Conservation (phyloP, 2,888 invertebrate species). For the Oligia strigilis region DNA sequence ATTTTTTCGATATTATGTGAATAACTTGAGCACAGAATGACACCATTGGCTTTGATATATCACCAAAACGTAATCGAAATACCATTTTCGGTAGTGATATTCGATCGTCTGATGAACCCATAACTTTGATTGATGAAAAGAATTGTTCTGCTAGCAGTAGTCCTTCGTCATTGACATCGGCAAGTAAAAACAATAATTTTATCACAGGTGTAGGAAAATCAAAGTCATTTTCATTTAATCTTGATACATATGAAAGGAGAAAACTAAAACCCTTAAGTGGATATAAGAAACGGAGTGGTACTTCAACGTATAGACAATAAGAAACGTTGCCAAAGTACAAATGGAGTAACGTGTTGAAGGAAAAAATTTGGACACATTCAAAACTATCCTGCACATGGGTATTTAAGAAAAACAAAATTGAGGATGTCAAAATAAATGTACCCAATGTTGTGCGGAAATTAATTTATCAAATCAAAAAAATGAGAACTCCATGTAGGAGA, state of each 20-base stretch:
- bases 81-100: slow-evolving; percentile 12
- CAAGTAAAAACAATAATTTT: slow-evolving; percentile 19
- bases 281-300: slow-evolving; percentile 15
- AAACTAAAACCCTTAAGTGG: slow-evolving; percentile 13
- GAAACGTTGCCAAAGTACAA: no score
- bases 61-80: neutral
- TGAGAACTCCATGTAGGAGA: no score
- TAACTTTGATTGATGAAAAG: neutral
- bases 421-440: no score
- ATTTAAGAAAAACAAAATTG: neutral
- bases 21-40: no score
- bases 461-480: no score
- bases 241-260: slow-evolving; percentile 18
- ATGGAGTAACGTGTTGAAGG: neutral
- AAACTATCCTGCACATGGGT: no score
- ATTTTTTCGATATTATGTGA: no score
- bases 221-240: slow-evolving; percentile 22
- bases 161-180: slow-evolving; percentile 10
- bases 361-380: slow-evolving; percentile 4
- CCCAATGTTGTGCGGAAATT: no score
- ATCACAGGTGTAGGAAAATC: slow-evolving; percentile 2
- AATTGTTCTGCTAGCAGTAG: slow-evolving; percentile 13
- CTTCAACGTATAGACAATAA: neutral
- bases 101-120: neutral
- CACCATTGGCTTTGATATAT: no score